phyloP scores from a whole-genome alignment of 2,888 invertebrate species.

The Agrotis segetum region DNA sequence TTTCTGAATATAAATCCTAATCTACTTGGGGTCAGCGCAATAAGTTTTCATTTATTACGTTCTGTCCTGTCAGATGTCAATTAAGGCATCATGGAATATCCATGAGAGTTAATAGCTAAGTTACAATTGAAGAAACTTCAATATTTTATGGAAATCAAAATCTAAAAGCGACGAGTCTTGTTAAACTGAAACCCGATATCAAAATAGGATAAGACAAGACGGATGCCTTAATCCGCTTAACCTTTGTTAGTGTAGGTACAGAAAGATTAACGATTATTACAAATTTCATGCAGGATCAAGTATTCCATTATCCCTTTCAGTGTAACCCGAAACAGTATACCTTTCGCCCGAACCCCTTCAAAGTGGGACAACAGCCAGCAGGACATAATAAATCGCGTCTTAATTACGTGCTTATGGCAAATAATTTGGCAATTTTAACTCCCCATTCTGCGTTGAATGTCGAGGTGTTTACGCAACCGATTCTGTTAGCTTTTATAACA shows the following conservation, averaged over 20 bases:
- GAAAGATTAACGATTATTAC: conserved; percentile 29
- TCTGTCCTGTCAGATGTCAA: no score
- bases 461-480: conserved; percentile 62
- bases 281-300: conserved; percentile 39
- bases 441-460: conserved; percentile 54
- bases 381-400: conserved; percentile 49
- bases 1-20: no score
- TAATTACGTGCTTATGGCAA: conserved; percentile 59
- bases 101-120: no score
- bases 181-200: background rate
- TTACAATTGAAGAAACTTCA: no score
- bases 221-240: conserved; percentile 25
- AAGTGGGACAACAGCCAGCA: conserved; percentile 12
- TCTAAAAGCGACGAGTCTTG: background rate
- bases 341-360: conserved; percentile 14
- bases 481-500: conserved; percentile 66
- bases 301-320: conserved; percentile 17
- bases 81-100: no score
- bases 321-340: conserved; percentile 18
- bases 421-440: conserved; percentile 62
- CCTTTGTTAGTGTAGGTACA: conserved; percentile 9
- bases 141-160: background rate
- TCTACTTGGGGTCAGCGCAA: no score
- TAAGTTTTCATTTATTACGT: no score
- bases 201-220: conserved; percentile 9